Evolutionary conservation across 2,888 invertebrate genomes (phyloP).

Genomic region (Venusia cambrica): DNA sequence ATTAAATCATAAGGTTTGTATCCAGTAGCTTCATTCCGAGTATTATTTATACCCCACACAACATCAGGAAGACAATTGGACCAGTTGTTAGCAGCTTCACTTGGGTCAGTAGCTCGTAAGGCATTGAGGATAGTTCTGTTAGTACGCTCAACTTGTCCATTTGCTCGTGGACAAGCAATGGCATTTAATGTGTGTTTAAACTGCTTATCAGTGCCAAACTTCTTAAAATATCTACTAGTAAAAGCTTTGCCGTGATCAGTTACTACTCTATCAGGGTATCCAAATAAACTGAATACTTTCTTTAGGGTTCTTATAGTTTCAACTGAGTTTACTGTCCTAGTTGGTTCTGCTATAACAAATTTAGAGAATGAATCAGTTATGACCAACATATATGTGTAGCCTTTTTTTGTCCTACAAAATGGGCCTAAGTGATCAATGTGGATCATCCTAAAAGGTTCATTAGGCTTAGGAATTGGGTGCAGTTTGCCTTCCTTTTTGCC

Average conservation of each 20-base stretch:
- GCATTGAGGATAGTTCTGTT: constrained; percentile 23
- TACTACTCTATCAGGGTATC: constrained; percentile 1
- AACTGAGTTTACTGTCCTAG: constrained; percentile 24
- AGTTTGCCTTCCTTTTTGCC: constrained; percentile 25
- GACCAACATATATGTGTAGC: constrained; percentile 31
- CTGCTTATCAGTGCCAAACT: constrained; percentile 26
- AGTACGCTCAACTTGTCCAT: constrained; percentile 33
- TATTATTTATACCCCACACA: constrained; percentile 32
- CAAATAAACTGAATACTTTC: constrained; percentile 1
- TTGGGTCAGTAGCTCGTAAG: constrained; percentile 24
- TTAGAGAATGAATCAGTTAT: constrained; percentile 17
- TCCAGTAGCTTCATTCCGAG: constrained; percentile 22
- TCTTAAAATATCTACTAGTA: constrained; percentile 25
- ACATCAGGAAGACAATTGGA: constrained; percentile 20
- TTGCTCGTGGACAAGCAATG: constrained; percentile 31
- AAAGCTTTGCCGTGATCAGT: constrained; percentile 1
- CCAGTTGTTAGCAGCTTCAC: constrained; percentile 31
- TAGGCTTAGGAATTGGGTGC: constrained; percentile 31
- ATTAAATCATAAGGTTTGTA: constrained; percentile 30
- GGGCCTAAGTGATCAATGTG: constrained; percentile 34
- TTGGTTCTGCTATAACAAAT: constrained; percentile 26
- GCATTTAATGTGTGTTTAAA: constrained; percentile 28
- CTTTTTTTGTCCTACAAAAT: constrained; percentile 23
- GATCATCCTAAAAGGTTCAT: constrained; percentile 25
- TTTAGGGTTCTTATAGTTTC: constrained; percentile 1